phyloP scores from a whole-genome alignment of 2,113 vertebrate genomes.

The Garra rufa region DNA sequence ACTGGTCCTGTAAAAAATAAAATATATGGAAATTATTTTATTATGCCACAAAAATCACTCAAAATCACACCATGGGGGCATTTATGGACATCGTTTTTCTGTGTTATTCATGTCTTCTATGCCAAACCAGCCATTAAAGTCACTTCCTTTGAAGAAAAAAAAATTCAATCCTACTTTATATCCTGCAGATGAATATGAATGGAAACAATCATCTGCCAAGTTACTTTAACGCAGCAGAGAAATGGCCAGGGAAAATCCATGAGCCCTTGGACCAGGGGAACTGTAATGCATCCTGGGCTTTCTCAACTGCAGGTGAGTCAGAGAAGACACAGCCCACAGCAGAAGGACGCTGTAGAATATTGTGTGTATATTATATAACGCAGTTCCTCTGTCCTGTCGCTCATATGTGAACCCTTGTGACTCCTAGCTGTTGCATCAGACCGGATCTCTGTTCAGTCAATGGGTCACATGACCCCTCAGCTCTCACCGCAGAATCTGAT shows the following conservation, averaged over 20 bases:
- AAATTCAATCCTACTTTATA: background rate
- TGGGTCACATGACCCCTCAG: slow-evolving; percentile 94
- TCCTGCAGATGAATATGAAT: slow-evolving; percentile 85
- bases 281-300: slow-evolving; percentile 96
- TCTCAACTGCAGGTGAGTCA: slow-evolving; percentile 89
- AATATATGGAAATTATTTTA: background rate
- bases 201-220: slow-evolving; percentile 79
- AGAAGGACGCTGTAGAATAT: background rate
- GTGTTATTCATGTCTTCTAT: background rate
- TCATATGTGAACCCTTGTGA: background rate
- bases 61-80: background rate
- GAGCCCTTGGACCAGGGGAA: slow-evolving; percentile 95
- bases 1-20: background rate
- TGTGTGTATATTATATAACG: background rate
- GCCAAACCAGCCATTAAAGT: background rate
- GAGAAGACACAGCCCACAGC: background rate
- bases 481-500: slow-evolving; percentile 95
- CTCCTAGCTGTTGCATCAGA: slow-evolving; percentile 91
- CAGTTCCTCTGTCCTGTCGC: background rate
- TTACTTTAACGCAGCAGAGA: slow-evolving; percentile 84
- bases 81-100: slow-evolving; percentile 21
- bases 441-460: slow-evolving; percentile 96
- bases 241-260: slow-evolving; percentile 94
- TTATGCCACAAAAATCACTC: background rate
- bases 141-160: background rate